Base-by-base conservation (phyloP, 2,797 vertebrate genomes). In the Hippocampus kuda region DNA sequence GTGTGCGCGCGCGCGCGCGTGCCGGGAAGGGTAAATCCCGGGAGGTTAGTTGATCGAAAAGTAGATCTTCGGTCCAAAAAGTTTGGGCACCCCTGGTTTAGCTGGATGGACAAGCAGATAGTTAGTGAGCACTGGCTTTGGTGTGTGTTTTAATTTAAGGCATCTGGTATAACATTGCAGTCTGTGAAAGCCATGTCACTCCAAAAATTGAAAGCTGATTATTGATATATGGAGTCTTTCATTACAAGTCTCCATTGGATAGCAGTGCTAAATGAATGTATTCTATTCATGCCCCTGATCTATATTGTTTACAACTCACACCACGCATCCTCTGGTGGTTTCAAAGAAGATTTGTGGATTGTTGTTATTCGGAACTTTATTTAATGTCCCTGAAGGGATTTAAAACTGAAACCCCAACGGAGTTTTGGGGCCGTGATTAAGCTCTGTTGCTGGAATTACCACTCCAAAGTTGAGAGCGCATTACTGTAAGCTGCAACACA, bases 401-500 rank as follows among this genome's bases (percentile, higher is more conserved):
- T 71, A 61, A 68, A 72, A 61, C 69, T 64, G 62, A 72, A 80
- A 77, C 54, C 77, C 70, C 71, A 66, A 77, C 56, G 73, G 60
- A 81, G 66, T 70, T 79, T 65, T 26, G 42, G 63, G 42, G 69
- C 68, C 77, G 74, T 65, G 70, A 78, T 80, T 83, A 56, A 12
- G 68, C 68, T 72, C 77, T 75, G 71, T 77, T 53, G 54, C 68
- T 77, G 66, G 78, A 83, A 81, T 81, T 78, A 81, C 74, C 46
- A 46, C 73, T 82, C 80, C 68, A 73, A 75, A 83, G 75, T 75
- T 69, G 67, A 79, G 76, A 75, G 71, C 65, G 73, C 70, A 79
- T 83, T 71, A 81, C 70, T 71, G 72, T 81, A 77, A 80, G 75
- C 78, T 80, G 76, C 70, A 74, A 79, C 78, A 80, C 74, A 86